Evolutionary conservation across 2,113 vertebrate genomes (phyloP).

Genomic region (Pionites leucogaster): DNA sequence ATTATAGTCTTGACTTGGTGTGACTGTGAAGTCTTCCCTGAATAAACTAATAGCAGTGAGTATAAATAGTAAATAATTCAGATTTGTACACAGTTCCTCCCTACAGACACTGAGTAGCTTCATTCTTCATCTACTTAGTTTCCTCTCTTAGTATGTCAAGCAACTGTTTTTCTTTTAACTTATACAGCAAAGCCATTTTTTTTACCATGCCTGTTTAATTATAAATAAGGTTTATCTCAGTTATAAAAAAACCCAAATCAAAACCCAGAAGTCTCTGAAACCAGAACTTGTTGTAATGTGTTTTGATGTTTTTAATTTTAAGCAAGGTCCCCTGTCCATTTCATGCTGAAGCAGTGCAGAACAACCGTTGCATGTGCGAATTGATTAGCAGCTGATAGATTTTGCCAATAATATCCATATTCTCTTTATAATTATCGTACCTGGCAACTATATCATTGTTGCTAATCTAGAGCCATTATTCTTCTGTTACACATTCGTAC

Average conservation of each 20-base stretch:
- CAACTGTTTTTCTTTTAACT: neutral
- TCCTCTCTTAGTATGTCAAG: neutral
- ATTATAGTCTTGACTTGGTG: neutral
- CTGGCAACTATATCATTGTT: neutral
- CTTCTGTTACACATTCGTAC: neutral
- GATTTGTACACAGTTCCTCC: neutral
- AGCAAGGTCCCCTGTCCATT: neutral
- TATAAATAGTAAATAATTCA: neutral
- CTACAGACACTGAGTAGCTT: neutral
- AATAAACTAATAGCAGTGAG: neutral
- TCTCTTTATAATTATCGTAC: neutral
- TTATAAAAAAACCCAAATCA: neutral
- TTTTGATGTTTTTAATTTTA: neutral
- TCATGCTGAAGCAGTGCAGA: neutral
- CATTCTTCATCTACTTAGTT: neutral
- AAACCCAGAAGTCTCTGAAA: neutral
- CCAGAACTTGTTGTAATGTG: neutral
- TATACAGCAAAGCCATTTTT: neutral
- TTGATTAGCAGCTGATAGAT: neutral
- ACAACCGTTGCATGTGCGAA: neutral
- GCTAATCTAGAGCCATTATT: neutral
- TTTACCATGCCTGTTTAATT: neutral
- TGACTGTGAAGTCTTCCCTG: neutral
- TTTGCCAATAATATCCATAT: neutral
- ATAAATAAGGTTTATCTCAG: neutral